Evolutionary conservation across 2,113 vertebrate species (phyloP), one percentile per base, ranked within the genome.

Genomic region (Upupa epops): DNA sequence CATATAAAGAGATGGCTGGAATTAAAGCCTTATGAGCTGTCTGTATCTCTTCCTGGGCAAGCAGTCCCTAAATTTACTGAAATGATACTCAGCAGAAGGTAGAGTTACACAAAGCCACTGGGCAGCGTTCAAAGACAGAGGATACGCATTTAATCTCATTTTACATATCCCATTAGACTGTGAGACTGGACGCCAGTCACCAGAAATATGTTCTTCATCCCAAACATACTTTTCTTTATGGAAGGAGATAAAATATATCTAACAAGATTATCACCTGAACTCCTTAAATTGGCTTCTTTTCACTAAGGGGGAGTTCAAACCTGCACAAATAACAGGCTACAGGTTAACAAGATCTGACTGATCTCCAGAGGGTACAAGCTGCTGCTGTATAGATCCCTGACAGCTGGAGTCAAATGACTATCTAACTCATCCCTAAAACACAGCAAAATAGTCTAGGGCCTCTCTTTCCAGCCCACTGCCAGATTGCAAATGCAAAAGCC

Each of bases 321-420:
- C 52, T 66, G 32, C 46, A 77, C 68, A 91, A 94, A 61, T 84
- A 89, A 86, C 52, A 63, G 68, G 64, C 66, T 92, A 73, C 84
- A 96, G 60, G 90, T 94, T 95, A 94, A 96, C 90, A 71, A 95
- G 91, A 85, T 85, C 76, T 92, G 92, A 95, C 88, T 85, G 89
- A 63, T 94, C 80, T 96, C 90, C 83, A 89, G 83, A 88, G 83
- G 34, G 83, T 94, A 22, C 94, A 86, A 92, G 88, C 88, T 94
- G 90, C 78, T 93, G 63, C 88, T 87, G 18, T 72, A 56, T 56
- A 91, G 84, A 88, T 83, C 68, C 52, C 3, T 0, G 68, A 83
- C 94, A 95, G 78, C 90, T 96, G 91, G 78, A 89, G 65, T 78
- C 31, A 93, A 89, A 95, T 83, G 84, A 70, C 82, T 64, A 88